Percentiles rank a stretch among this genome's conserved stretches.
Conservation (phyloP, 2,113 vertebrate genomes). For the Podarcis cretensis region DNA sequence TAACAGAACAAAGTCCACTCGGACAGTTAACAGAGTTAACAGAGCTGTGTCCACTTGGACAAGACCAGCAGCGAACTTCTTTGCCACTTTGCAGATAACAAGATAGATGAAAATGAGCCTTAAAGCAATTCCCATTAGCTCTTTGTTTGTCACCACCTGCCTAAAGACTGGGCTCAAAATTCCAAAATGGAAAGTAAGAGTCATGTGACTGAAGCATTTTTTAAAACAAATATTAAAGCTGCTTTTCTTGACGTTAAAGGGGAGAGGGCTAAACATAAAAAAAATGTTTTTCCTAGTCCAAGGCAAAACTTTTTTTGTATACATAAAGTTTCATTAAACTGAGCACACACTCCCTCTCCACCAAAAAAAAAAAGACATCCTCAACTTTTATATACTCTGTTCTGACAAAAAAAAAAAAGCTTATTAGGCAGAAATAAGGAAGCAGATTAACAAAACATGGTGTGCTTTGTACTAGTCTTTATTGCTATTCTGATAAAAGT, state of each 20-base stretch:
- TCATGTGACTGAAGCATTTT: too few relatives aligned
- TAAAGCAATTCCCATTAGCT: neutral
- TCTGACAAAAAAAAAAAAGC: neutral
- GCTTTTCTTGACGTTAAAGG: neutral
- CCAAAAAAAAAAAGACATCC: neutral
- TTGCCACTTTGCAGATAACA: constrained; percentile 19
- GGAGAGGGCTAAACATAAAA: neutral
- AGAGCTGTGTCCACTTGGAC: neutral
- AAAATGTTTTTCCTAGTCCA: neutral
- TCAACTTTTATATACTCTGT: neutral
- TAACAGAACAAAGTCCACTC: neutral
- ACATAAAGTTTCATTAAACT: neutral
- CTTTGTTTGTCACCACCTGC: neutral
- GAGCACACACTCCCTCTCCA: too few relatives aligned
- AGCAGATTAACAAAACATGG: constrained; percentile 48
- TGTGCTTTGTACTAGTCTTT: constrained; percentile 47
- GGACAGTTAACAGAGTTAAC: too few relatives aligned
- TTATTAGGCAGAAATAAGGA: constrained; percentile 53
- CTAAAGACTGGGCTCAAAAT: neutral
- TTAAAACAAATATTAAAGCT: neutral
- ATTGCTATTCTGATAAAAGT: constrained; percentile 69
- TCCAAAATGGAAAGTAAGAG: neutral
- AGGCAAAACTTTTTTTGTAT: neutral
- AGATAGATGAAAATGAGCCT: neutral
- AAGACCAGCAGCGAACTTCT: constrained; percentile 34